Evolutionary conservation across 2,888 invertebrate species (phyloP).

Genomic region (Blastobasis lacticolella): DNA sequence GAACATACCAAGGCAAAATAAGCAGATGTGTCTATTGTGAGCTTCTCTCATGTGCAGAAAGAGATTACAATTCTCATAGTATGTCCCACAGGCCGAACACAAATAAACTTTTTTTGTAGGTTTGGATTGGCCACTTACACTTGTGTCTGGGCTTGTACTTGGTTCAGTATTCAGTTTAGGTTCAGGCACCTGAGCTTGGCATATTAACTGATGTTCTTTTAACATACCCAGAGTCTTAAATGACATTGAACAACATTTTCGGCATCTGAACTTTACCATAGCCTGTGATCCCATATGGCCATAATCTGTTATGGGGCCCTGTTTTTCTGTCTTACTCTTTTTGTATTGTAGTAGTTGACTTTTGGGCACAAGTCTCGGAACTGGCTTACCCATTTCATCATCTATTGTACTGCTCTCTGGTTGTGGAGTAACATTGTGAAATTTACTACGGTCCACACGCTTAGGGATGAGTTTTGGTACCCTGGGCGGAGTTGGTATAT

Average conservation of each 20-base stretch:
- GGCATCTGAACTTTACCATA: slow-evolving; percentile 81
- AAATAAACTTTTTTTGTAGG: slow-evolving; percentile 86
- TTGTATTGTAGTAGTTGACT: slow-evolving; percentile 61
- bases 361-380: slow-evolving; percentile 64
- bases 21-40: slow-evolving; percentile 86
- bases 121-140: slow-evolving; percentile 63
- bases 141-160: slow-evolving; percentile 24
- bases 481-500: slow-evolving; percentile 36
- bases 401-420: slow-evolving; percentile 31
- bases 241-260: slow-evolving; percentile 80
- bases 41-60: slow-evolving; percentile 89
- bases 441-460: slow-evolving; percentile 41
- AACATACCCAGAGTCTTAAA: slow-evolving; percentile 79
- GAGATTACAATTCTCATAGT: slow-evolving; percentile 90
- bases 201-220: slow-evolving; percentile 80
- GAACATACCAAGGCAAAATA: slow-evolving; percentile 89
- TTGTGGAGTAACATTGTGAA: slow-evolving; percentile 51
- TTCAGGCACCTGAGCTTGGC: slow-evolving; percentile 66
- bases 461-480: slow-evolving; percentile 61
- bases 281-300: slow-evolving; percentile 82
- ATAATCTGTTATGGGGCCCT: slow-evolving; percentile 73
- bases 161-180: slow-evolving; percentile 56
- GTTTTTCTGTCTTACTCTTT: slow-evolving; percentile 61
- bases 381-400: slow-evolving; percentile 60
- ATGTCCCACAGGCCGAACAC: slow-evolving; percentile 87